Base-by-base conservation (phyloP, 2,888 invertebrate species). In the Acleris laterana region DNA sequence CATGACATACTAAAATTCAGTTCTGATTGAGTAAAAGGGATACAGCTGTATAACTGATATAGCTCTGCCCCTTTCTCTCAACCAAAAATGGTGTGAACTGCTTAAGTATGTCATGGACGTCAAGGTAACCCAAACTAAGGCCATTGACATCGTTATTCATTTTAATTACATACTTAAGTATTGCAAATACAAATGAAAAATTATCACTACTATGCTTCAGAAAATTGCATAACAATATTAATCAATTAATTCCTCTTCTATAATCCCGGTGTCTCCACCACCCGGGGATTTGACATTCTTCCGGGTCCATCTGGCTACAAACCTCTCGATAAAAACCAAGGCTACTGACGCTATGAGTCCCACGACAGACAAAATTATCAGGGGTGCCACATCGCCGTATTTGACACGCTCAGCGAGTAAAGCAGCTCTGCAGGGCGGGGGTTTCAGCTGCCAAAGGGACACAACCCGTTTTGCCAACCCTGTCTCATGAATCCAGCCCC, bases 391-490 rank as follows among this genome's bases (percentile, higher is more conserved):
- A 53, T 91, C 90, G 44, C 81, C 82, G 16, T 90, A 73, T 13
- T 84, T 88, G 7, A 91, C 89, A 55, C 84, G 77, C 67, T 90
- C 90, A 38, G 90, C 90, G 0, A 90, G 79, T 3, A 91, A 67
- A 0, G 90, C 76, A 0, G 86, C 79, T 56, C 88, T 77, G 74
- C 91, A 91, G 0, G 83, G 80, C 1, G 90, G 89, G 9, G 82
- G 82, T 1, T 70, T 74, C 0, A 82, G 72, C 7, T 73, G 76
- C 3, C 88, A 69, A 0, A 75, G 78, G 1, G 77, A 70, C 1
- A 85, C 75, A 5, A 85, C 68, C 0, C 87, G 82, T 22, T 80
- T 81, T 0, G 78, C 77, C 6, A 88, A 68, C 0, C 90, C 90
- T 0, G 80, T 81, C 71, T 91, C 91, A 1, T 75, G 77, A 0